phyloP scores from a whole-genome alignment of 1,140 invertebrate genomes.

The Choristoneura fumiferana region DNA sequence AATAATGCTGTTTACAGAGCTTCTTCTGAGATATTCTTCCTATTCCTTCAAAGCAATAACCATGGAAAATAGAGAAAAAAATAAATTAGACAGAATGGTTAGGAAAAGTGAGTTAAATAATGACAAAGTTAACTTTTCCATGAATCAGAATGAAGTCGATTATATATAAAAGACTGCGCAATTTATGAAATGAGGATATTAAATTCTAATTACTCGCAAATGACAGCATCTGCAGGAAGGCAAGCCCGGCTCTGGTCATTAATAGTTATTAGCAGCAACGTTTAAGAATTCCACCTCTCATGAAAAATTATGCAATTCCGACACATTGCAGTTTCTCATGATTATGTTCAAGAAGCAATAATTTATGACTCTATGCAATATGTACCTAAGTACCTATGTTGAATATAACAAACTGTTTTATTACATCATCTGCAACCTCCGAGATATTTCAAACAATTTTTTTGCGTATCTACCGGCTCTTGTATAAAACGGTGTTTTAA shows the following conservation, averaged over 20 bases:
- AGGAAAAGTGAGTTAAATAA: no score
- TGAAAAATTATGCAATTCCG: conserved; percentile 63
- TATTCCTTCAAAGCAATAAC: no score
- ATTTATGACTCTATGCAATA: no score
- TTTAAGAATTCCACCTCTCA: conserved; percentile 54
- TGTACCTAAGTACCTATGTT: no score
- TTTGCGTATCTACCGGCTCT: conserved; percentile 49
- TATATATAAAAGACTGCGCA: conserved; percentile 27
- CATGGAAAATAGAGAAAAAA: no score
- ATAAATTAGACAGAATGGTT: no score
- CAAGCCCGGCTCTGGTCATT: conserved; percentile 49
- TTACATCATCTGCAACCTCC: conserved; percentile 2
- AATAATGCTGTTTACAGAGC: no score
- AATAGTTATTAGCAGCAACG: conserved; percentile 64
- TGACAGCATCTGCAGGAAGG: conserved; percentile 55
- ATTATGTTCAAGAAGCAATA: no score
- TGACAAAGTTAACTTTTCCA: no score
- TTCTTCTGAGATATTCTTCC: no score
- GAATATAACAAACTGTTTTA: neutral
- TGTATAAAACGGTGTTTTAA: conserved; percentile 68
- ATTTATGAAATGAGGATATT: conserved; percentile 52
- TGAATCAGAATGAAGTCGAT: conserved; percentile 6
- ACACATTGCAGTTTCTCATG: neutral
- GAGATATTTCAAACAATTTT: conserved; percentile 37
- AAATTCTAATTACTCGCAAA: conserved; percentile 59